These are phyloP conservation scores for Acropternis orthonyx DNA, from an alignment of 2,797 vertebrate species.

Conservation along the genomic window DNA sequence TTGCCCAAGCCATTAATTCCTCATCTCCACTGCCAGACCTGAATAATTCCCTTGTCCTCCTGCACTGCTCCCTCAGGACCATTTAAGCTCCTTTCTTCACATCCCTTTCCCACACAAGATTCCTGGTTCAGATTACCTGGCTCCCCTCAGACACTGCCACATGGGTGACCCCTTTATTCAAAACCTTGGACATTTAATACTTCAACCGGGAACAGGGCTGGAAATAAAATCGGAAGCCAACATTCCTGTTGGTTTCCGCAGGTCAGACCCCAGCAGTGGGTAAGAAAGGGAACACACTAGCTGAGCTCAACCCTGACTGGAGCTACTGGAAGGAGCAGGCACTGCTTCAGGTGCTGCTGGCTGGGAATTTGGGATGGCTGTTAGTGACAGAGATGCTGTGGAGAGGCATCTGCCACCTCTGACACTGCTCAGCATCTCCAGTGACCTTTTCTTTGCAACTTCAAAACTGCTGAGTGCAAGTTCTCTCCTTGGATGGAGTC, in stretches of 20 bases:
- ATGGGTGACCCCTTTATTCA: neutral
- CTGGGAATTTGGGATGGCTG: accelerated
- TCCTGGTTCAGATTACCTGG: neutral
- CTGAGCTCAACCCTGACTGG: neutral
- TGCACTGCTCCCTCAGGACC: neutral
- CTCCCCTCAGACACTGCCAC: neutral
- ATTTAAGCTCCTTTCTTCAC: neutral
- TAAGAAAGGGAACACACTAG: neutral
- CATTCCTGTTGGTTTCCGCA: neutral
- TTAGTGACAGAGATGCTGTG: neutral
- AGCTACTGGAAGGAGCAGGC: neutral
- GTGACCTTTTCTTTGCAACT: neutral
- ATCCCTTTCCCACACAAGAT: neutral
- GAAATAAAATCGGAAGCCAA: neutral
- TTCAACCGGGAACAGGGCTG: neutral
- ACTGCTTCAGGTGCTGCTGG: neutral
- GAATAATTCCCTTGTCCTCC: neutral
- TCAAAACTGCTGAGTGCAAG: neutral
- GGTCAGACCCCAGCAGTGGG: neutral
- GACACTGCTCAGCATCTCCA: neutral
- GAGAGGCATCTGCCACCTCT: neutral
- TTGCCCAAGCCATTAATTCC: neutral
- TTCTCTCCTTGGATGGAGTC: neutral
- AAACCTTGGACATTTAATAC: neutral
- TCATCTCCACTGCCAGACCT: neutral